These are phyloP conservation scores for Muscicapa adusta DNA, from an alignment of 2,113 vertebrate species.

Conservation along the genomic window DNA sequence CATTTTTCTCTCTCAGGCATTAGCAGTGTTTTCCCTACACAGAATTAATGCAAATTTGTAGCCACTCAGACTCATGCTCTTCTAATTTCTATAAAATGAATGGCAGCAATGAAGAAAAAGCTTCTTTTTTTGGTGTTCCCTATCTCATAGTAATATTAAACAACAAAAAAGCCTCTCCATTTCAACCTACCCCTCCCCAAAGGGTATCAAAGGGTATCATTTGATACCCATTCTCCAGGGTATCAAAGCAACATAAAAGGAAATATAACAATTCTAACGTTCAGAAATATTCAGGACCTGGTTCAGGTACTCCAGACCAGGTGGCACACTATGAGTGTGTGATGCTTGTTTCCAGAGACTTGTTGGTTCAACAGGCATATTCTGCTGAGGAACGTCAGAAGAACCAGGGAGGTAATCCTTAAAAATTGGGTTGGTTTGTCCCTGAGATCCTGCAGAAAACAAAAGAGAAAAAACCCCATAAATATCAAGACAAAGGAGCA, in stretches of 20 bases:
- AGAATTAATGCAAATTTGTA: background rate
- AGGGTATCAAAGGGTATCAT: too few species aligned
- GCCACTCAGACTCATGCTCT: background rate
- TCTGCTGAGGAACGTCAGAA: conserved; percentile 9
- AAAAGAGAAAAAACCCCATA: background rate
- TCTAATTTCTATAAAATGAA: background rate
- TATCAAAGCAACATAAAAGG: background rate
- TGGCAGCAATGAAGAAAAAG: background rate
- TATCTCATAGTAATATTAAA: background rate
- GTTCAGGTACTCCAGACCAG: conserved; percentile 75
- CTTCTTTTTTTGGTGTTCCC: background rate
- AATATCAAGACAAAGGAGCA: background rate
- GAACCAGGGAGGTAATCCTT: conserved; percentile 64
- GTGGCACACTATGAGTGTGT: conserved; percentile 37
- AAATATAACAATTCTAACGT: background rate
- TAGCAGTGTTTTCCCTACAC: background rate
- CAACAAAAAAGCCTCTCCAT: background rate
- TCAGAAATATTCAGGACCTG: conserved; percentile 62
- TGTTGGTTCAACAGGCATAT: background rate
- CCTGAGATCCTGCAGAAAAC: conserved; percentile 43
- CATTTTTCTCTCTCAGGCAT: background rate
- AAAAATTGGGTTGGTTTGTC: background rate
- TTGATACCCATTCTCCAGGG: background rate
- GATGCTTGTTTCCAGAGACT: conserved; percentile 12
- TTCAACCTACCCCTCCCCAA: too few species aligned